phyloP scores from a whole-genome alignment of 2,797 vertebrate genomes.

The Macropus fuliginosus region DNA sequence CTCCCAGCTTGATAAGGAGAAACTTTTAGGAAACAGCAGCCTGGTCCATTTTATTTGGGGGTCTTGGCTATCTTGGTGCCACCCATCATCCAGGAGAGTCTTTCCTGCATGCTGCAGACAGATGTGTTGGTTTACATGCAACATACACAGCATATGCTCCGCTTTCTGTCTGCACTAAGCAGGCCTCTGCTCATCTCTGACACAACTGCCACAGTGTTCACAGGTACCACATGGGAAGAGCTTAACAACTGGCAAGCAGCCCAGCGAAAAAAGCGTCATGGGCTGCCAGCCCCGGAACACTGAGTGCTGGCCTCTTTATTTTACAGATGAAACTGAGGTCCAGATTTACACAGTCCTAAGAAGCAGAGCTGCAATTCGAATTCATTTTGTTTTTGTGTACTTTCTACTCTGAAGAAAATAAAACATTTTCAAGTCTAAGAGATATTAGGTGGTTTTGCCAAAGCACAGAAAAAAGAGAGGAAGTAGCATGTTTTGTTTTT shows the following conservation, averaged over 20 bases:
- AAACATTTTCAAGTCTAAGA: slow-evolving; percentile 37
- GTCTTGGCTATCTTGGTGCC: slow-evolving; percentile 2
- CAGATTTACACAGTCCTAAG: background rate
- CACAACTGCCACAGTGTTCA: slow-evolving; percentile 1
- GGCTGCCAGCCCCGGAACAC: background rate
- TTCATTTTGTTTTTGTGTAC: background rate
- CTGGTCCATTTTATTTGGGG: slow-evolving; percentile 8
- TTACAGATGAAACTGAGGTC: background rate
- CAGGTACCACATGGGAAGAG: background rate
- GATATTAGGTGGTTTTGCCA: slow-evolving; percentile 21
- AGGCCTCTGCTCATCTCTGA: slow-evolving; percentile 4
- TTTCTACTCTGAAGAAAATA: slow-evolving; percentile 14
- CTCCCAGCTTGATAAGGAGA: background rate
- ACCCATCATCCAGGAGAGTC: background rate
- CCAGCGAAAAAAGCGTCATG: background rate
- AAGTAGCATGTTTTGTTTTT: slow-evolving; percentile 21
- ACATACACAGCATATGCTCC: background rate
- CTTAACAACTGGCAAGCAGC: background rate
- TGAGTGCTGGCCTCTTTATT: background rate
- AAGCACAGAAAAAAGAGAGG: background rate
- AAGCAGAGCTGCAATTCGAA: background rate
- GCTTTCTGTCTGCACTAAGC: slow-evolving; percentile 36
- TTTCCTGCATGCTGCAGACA: slow-evolving; percentile 11
- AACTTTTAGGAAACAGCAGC: slow-evolving; percentile 10
- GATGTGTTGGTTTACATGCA: background rate